Conservation (phyloP, 2,113 vertebrate genomes). For the Gila orcuttii region DNA sequence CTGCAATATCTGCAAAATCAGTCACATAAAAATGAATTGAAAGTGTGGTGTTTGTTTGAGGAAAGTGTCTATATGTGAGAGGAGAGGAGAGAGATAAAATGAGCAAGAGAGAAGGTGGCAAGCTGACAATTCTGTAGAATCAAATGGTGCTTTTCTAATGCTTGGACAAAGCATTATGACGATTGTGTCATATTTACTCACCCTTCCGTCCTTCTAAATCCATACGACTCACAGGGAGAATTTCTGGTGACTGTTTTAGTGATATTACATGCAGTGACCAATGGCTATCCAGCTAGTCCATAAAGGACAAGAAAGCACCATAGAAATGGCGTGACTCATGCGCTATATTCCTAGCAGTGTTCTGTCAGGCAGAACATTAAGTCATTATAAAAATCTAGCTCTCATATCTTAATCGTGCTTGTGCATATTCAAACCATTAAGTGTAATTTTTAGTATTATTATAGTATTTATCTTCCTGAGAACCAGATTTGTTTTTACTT, state of each 20-base stretch:
- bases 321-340: background rate
- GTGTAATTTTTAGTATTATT: background rate
- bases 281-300: background rate
- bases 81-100: background rate
- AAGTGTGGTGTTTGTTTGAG: background rate
- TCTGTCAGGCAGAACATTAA: background rate
- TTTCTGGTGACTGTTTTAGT: too few species aligned
- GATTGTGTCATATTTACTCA: conserved; percentile 3
- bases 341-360: background rate
- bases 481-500: too few species aligned
- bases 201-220: background rate
- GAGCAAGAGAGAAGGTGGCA: background rate
- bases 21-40: conserved; percentile 30
- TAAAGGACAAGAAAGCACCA: conserved; percentile 45
- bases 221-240: conserved; percentile 44
- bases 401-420: background rate
- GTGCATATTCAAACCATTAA: background rate
- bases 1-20: conserved; percentile 33
- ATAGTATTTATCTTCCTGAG: background rate
- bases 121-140: background rate
- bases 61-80: background rate
- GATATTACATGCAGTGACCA: too few species aligned
- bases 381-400: background rate
- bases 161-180: background rate
- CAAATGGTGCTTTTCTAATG: conserved; percentile 1